These are phyloP conservation scores for Chrysochloris asiatica DNA, from an alignment of 2,113 vertebrate species.

Conservation along the genomic window DNA sequence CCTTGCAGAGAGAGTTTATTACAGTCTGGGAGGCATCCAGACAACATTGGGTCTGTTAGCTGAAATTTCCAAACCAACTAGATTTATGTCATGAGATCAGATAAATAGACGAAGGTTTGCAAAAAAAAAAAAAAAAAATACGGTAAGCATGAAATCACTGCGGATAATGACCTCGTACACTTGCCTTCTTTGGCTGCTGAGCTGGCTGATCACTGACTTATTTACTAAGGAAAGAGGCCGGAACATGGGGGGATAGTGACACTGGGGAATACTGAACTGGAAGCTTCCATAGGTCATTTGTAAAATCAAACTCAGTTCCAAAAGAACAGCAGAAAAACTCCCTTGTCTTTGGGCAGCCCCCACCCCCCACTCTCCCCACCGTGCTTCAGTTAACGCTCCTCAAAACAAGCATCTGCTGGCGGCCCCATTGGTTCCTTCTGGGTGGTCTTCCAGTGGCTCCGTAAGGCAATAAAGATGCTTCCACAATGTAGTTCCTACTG, in stretches of 20 bases:
- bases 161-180: rapidly evolving
- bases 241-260: not conserved
- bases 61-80: not conserved
- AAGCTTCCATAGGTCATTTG: not conserved
- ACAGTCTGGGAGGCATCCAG: not conserved
- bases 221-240: not conserved
- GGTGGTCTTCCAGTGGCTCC: not conserved
- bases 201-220: not conserved
- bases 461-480: not conserved
- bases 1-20: rapidly evolving
- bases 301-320: not conserved
- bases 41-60: not conserved
- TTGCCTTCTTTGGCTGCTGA: rapidly evolving
- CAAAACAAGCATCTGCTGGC: not conserved
- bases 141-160: not conserved
- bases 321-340: not conserved
- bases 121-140: not conserved
- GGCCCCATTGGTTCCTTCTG: not conserved
- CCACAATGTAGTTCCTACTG: not conserved
- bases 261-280: no score
- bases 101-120: not conserved
- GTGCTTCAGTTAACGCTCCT: not conserved
- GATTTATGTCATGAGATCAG: not conserved
- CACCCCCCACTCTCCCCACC: not conserved
- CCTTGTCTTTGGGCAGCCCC: no score